Evolutionary conservation across 2,888 invertebrate genomes (phyloP).

Genomic region (Harmothoe impar): DNA sequence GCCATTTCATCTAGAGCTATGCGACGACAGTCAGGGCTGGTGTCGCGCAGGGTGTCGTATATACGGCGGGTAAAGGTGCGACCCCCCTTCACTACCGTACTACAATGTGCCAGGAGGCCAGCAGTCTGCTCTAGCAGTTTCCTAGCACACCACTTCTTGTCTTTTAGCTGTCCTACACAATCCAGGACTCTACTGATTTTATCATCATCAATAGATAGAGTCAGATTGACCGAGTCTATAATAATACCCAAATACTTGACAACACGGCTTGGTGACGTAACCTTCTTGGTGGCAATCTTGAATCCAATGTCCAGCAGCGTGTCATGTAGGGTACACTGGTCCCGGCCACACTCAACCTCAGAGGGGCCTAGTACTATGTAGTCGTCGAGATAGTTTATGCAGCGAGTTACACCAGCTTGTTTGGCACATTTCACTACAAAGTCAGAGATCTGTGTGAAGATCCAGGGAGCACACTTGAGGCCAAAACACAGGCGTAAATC

Average conservation of each 20-base stretch:
- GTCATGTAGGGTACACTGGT: background rate
- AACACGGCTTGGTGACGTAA: background rate
- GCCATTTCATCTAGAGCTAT: too few relatives aligned
- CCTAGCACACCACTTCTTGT: background rate
- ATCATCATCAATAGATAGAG: background rate
- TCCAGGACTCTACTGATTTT: background rate
- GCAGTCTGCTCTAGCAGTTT: background rate
- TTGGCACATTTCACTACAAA: background rate
- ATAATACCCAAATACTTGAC: conserved; percentile 9
- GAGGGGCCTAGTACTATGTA: too few relatives aligned
- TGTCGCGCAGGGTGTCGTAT: background rate
- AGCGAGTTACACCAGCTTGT: background rate
- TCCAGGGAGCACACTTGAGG: background rate
- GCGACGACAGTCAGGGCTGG: background rate
- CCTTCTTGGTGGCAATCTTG: background rate
- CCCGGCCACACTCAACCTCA: too few relatives aligned
- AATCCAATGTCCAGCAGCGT: background rate
- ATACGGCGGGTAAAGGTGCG: background rate
- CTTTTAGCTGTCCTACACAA: background rate
- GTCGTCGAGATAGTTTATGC: background rate
- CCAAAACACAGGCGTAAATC: too few relatives aligned
- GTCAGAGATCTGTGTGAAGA: conserved; percentile 6
- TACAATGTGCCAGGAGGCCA: background rate
- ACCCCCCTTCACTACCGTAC: background rate
- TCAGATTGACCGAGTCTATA: background rate